Conservation (phyloP, 2,888 invertebrate species). For the Euzophera pinguis region DNA sequence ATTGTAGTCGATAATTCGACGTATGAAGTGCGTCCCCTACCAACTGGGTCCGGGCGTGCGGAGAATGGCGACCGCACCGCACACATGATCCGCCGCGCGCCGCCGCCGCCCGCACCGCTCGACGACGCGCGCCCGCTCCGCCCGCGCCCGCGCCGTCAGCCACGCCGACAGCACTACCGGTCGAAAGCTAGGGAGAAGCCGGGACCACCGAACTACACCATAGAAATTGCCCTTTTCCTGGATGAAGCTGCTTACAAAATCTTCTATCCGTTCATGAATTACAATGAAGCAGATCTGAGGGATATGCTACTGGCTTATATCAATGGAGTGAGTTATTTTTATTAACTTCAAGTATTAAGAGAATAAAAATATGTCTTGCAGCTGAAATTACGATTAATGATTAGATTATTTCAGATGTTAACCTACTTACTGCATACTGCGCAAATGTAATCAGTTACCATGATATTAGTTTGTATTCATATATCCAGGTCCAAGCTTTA, state of each 20-base stretch:
- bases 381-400: no score
- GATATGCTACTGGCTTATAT: conserved; percentile 89
- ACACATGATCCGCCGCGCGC: conserved; percentile 80
- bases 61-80: conserved; percentile 65
- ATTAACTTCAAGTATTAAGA: no score
- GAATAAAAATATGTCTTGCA: no score
- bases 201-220: conserved; percentile 70
- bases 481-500: conserved; percentile 85
- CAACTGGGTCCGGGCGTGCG: conserved; percentile 54
- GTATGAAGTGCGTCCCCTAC: conserved; percentile 84
- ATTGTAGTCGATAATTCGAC: conserved; percentile 84
- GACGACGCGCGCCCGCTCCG: conserved; percentile 63
- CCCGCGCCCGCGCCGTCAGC: conserved; percentile 45
- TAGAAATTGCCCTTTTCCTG: conserved; percentile 87
- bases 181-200: conserved; percentile 31
- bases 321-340: conserved; percentile 81
- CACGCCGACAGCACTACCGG: conserved; percentile 34
- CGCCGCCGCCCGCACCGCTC: conserved; percentile 59
- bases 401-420: no score
- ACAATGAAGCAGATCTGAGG: conserved; percentile 82
- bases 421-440: no score
- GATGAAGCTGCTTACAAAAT: conserved; percentile 86
- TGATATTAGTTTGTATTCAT: background rate
- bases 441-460: no score
- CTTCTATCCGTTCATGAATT: conserved; percentile 83